These are phyloP conservation scores for Hydrochoerus hydrochaeris DNA, from an alignment of 2,113 vertebrate species.

Conservation along the genomic window DNA sequence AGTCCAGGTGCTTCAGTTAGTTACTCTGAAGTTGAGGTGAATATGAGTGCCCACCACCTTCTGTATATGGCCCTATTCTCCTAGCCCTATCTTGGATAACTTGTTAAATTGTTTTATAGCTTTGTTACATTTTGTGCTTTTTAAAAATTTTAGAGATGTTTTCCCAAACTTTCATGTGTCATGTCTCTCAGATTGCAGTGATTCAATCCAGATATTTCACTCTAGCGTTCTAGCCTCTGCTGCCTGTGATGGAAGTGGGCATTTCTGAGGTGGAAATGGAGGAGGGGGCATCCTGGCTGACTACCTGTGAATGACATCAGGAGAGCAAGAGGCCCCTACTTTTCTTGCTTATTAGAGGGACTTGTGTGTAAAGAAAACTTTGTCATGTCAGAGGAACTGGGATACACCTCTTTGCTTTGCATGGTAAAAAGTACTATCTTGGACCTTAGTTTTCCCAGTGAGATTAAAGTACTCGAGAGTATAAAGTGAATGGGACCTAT, in stretches of 20 bases:
- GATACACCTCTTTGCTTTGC: not conserved
- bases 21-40: not conserved
- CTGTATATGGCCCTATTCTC: too few species aligned
- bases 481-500: not conserved
- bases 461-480: not conserved
- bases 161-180: not conserved
- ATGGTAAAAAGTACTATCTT: not conserved
- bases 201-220: not conserved
- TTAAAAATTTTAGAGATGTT: not conserved
- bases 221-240: not conserved
- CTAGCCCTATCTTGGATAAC: not conserved
- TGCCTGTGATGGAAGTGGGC: accelerated
- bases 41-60: not conserved
- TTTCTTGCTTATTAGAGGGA: not conserved
- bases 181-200: not conserved
- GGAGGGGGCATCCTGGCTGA: not conserved
- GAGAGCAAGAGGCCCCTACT: not conserved
- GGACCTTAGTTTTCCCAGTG: not conserved
- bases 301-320: not conserved
- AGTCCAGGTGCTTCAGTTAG: not conserved
- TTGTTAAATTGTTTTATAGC: not conserved
- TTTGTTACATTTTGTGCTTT: not conserved
- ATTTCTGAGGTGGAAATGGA: not conserved
- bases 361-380: not conserved
- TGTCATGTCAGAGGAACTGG: not conserved